Evolutionary conservation across 2,797 vertebrate species (phyloP).

Genomic region (Phataginus tricuspis): DNA sequence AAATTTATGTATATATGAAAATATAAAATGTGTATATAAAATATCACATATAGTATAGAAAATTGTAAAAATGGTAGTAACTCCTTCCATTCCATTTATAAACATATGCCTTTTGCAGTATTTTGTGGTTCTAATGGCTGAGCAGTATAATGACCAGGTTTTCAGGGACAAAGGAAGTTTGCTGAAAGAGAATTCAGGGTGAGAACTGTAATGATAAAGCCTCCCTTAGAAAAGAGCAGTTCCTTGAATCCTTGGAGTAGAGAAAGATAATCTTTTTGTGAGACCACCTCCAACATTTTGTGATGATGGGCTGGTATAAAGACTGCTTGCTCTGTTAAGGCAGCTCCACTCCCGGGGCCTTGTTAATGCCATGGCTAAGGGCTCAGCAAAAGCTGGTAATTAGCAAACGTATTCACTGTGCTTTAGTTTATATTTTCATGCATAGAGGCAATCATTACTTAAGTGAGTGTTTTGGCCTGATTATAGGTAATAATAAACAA

Average conservation of each 20-base stretch:
- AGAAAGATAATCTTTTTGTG: background rate
- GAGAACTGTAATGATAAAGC: background rate
- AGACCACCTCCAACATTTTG: background rate
- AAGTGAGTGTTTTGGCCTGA: background rate
- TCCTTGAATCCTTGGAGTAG: background rate
- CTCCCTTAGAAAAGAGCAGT: background rate
- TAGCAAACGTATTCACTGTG: background rate
- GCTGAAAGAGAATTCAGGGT: background rate
- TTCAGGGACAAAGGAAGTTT: background rate
- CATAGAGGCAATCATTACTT: background rate
- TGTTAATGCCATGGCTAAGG: background rate
- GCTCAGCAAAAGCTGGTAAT: background rate
- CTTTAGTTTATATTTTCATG: slow-evolving; percentile 1
- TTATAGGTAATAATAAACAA: background rate
- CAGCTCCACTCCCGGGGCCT: background rate
- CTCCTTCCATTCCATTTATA: background rate
- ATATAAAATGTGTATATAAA: background rate
- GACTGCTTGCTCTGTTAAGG: background rate
- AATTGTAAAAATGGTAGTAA: background rate
- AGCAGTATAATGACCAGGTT: background rate
- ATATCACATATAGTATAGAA: background rate
- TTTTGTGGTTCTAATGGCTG: background rate
- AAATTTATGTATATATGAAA: background rate
- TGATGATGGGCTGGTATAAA: background rate
- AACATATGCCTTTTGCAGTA: background rate